Evolutionary conservation across 2,888 invertebrate genomes (phyloP).

Genomic region (Linnaemya vulpina): DNA sequence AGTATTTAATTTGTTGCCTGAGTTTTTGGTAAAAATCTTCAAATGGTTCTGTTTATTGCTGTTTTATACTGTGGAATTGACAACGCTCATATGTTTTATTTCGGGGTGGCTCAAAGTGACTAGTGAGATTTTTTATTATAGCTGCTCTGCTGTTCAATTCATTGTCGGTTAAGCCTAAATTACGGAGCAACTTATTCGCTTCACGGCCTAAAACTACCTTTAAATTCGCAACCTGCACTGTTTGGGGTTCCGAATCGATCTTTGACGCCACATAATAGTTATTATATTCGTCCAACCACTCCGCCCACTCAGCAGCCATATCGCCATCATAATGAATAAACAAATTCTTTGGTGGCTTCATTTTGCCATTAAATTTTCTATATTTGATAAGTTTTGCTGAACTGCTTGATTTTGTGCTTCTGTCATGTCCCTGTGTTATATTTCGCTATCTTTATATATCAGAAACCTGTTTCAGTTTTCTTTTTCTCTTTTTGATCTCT

Average conservation of each 20-base stretch:
- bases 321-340: conserved; percentile 37
- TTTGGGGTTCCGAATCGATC: conserved; percentile 11
- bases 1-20: background rate
- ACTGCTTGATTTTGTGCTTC: background rate
- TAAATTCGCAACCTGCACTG: conserved; percentile 25
- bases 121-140: conserved; percentile 14
- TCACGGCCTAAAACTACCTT: conserved; percentile 17
- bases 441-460: background rate
- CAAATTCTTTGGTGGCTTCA: conserved; percentile 27
- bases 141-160: conserved; percentile 10
- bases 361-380: conserved; percentile 5
- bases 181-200: conserved; percentile 24
- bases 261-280: conserved; percentile 21
- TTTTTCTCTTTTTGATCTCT: background rate
- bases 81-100: conserved; percentile 24
- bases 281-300: conserved; percentile 19
- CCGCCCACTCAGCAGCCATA: conserved; percentile 31
- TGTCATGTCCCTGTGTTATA: background rate
- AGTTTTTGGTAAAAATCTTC: conserved; percentile 13
- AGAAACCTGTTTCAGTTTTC: background rate
- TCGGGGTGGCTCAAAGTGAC: conserved; percentile 4
- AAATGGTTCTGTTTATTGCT: background rate
- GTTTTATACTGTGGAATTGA: conserved; percentile 20
- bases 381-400: background rate
- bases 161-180: conserved; percentile 3